Evolutionary conservation across 2,888 invertebrate genomes (phyloP).

Genomic region (Pseudanteris insignis): DNA sequence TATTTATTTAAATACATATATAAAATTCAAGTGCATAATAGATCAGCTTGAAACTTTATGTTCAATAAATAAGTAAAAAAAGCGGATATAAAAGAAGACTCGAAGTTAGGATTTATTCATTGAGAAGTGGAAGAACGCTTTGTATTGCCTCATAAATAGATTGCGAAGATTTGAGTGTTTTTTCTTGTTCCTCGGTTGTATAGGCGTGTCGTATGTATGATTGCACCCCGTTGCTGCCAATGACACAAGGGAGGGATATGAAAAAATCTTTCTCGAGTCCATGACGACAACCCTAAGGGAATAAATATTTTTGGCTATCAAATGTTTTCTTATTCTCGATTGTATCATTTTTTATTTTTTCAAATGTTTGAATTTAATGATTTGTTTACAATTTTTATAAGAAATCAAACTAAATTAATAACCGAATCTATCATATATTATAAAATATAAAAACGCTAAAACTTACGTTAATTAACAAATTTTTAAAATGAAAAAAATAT

Average conservation of each 20-base stretch:
- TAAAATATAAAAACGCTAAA: no score
- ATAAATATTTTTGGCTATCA: no score
- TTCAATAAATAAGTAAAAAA: no score
- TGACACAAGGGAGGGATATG: constrained; percentile 69
- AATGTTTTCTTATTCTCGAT: background rate
- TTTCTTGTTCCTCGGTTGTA: constrained; percentile 56
- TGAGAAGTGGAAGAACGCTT: constrained; percentile 51
- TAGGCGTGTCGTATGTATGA: constrained; percentile 57
- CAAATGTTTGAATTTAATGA: no score
- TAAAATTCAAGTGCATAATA: background rate
- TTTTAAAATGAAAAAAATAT: no score
- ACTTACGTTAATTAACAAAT: no score
- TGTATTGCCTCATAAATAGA: constrained; percentile 57
- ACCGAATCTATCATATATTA: no score
- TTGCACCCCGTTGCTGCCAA: constrained; percentile 63
- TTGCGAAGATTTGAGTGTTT: constrained; percentile 53
- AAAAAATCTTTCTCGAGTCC: constrained; percentile 70
- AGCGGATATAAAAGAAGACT: no score
- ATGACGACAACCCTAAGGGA: constrained; percentile 63
- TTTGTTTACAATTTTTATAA: no score
- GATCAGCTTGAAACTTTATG: no score
- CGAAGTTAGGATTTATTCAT: constrained; percentile 37
- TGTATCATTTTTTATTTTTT: background rate
- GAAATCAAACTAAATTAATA: no score
- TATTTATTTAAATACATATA: background rate